Base-by-base conservation (phyloP, 2,888 invertebrate species). In the Drosophila birchii region DNA sequence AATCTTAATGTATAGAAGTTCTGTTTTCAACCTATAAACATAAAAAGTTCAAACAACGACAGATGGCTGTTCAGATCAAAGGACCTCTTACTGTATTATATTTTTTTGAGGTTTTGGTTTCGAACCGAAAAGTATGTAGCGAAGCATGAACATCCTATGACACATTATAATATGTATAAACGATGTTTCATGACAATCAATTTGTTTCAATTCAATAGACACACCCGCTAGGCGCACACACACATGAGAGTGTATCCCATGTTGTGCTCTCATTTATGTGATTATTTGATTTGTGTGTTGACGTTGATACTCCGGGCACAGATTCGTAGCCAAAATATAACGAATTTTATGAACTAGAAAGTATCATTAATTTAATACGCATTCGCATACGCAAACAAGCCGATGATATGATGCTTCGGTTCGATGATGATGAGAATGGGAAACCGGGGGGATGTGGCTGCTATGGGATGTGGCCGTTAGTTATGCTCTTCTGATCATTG, bases 311-410 rank as follows among this genome's bases (percentile, higher is more conserved):
- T 88, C 79, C 78, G 78, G 76, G 66, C 62, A 61, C 59, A 63
- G 62, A 54, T 61, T 64, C 47, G n/a, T 23, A 61, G 36, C 38
- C 62, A 38, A 36, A 57, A 45, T 51, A 79, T 84, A 78, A 77
- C 82, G 78, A 90, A 91, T 89, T 91, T 91, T 91, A 91, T 92
- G 92, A 92, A 90, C 90, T 92, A 91, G 92, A 91, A 92, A 85
- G 91, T 86, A 89, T 92, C 91, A 90, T 91, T 90, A 92, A 92
- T 90, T 92, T 92, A 90, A 92, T 89, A 91, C 91, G 85, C 85
- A 77, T 86, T 82, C 81, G 80, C 79, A 58, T 63, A 73, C 67
- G 80, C 80, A 77, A 75, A 76, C 78, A 73, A 71, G 51, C 58
- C 57, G 61, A 72, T 61, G 62, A 76, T 58, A 63, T 51, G 55